These are phyloP conservation scores for Macquaria australasica DNA, from an alignment of 2,113 vertebrate genomes.

Conservation along the genomic window DNA sequence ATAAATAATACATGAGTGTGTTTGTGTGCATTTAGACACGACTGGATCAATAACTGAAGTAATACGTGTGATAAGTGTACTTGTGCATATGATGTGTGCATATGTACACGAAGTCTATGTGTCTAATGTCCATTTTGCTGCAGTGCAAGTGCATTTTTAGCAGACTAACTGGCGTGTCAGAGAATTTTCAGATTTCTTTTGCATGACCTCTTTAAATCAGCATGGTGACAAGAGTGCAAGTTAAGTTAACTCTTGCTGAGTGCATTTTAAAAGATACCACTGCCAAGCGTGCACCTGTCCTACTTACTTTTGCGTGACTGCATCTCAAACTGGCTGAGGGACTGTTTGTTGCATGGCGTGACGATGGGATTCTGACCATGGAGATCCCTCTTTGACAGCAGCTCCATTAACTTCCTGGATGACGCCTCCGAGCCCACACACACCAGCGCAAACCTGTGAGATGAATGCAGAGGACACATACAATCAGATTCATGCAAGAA, in stretches of 20 bases:
- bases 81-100: neutral
- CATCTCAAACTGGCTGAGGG: constrained; percentile 99
- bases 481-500: neutral
- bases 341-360: constrained; percentile 98
- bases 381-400: constrained; percentile 96
- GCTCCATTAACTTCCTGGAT: constrained; percentile 96
- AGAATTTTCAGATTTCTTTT: neutral
- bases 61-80: neutral
- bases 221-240: neutral
- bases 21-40: neutral
- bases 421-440: constrained; percentile 97
- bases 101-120: neutral
- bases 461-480: constrained; percentile 7
- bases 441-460: constrained; percentile 94
- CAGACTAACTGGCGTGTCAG: neutral
- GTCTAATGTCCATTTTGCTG: neutral
- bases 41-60: neutral
- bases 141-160: neutral
- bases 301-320: constrained; percentile 99
- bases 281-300: neutral
- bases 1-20: neutral
- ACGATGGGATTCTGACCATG: constrained; percentile 98
- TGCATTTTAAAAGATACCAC: neutral
- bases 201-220: neutral
- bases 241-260: neutral